Evolutionary conservation across 2,888 invertebrate genomes (phyloP), one percentile per base, ranked within the genome.

Genomic region (Pantelozetes paolii): DNA sequence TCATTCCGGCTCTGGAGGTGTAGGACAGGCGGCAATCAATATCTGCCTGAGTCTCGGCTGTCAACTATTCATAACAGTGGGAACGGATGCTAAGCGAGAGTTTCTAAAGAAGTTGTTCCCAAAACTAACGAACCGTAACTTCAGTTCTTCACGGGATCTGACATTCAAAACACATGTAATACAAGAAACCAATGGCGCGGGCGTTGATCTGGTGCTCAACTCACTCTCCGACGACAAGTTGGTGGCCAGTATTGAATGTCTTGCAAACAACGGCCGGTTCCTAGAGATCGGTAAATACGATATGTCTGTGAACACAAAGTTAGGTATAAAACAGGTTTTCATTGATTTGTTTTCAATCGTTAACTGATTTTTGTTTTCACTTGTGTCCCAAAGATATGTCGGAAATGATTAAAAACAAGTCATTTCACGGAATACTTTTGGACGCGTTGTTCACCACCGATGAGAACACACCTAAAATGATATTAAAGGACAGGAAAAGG

Each of bases 271-370:
- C 80, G 85, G 85, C 45, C 80, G 85, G 50, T 85, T 85, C 80
- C 79, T 85, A 73, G 85, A 85, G 79, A 85, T 85, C 77, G 85
- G 85, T 75, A 86, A 86, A 79, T 84, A 83, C 78, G 85, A 85
- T 78, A 79, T 85, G 74, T 81, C 84, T 54, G 64, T 64, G 1
- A 64, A 64, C n/a, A 98, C 18, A 92, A 98, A 83, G 84, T 97
- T 40, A 91, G 98, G 40, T 86, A 98, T 75, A 98, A 98, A 98
- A 98, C 84, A 98, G 98, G 2, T 85, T 98, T 77, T 90, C 97
- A n/a, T 95, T 90, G 80, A 94, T 96, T 79, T 94, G n/a, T n/a
- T n/a, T n/a, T n/a, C n/a, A n/a, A n/a, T n/a, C n/a, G n/a, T n/a
- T n/a, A n/a, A n/a, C n/a, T n/a, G n/a, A n/a, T n/a, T n/a, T n/a